Percentiles rank a stretch among this genome's conserved stretches.
These are phyloP conservation scores for Platycercus adscitus DNA, from an alignment of 2,113 vertebrate species.

Conservation along the genomic window DNA sequence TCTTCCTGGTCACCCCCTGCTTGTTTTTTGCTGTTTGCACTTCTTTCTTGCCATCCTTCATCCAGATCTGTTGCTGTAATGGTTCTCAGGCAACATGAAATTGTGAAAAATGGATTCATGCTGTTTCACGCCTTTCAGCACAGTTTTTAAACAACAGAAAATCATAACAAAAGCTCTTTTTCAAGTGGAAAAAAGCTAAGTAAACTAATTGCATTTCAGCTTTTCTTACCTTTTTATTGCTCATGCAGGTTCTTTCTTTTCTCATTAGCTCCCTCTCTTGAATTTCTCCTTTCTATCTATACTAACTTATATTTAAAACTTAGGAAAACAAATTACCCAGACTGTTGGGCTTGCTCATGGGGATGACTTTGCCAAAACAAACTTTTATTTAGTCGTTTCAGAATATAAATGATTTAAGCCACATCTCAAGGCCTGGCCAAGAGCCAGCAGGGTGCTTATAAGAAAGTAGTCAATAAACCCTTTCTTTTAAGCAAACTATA, in stretches of 20 bases:
- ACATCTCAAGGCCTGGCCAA: not conserved
- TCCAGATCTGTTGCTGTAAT: not conserved
- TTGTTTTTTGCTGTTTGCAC: not conserved
- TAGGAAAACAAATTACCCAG: slow-evolving; percentile 1
- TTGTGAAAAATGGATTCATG: slow-evolving; percentile 9
- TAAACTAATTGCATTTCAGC: not conserved
- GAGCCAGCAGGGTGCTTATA: not conserved
- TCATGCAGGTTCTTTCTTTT: not conserved
- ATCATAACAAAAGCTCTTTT: not conserved
- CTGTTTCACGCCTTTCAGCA: not conserved
- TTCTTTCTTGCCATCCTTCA: not conserved
- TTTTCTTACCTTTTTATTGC: not conserved
- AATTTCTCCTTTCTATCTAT: not conserved
- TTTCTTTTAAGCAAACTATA: not conserved
- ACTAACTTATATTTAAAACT: not conserved
- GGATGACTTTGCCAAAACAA: not conserved
- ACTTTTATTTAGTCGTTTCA: not conserved
- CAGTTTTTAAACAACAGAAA: slow-evolving; percentile 29
- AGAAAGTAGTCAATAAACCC: not conserved
- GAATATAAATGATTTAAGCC: not conserved
- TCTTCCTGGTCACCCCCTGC: not conserved
- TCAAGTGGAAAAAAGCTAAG: not conserved
- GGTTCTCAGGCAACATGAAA: not conserved
- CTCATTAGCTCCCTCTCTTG: not conserved
- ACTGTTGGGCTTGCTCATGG: not conserved